Conservation (phyloP, 2,888 invertebrate species). For the Chloromyia formosa region DNA sequence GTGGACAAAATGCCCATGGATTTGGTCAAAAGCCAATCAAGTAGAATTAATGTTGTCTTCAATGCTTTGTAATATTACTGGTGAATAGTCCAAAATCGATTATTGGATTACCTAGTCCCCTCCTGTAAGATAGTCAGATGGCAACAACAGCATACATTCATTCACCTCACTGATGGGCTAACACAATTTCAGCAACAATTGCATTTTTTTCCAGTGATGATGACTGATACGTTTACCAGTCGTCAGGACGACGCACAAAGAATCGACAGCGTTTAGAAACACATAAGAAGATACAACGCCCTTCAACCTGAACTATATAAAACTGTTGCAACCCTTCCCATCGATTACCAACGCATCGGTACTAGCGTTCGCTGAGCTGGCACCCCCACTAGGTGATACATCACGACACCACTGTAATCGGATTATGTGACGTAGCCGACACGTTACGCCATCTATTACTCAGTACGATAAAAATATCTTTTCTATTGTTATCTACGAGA, state of each 20-base stretch:
- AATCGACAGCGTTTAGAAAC: background rate
- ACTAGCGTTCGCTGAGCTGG: background rate
- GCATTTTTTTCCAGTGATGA: background rate
- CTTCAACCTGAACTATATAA: too few relatives aligned
- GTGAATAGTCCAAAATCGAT: conserved; percentile 8
- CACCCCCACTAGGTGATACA: background rate
- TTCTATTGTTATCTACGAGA: background rate
- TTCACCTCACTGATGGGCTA: background rate
- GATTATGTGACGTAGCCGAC: conserved; percentile 31
- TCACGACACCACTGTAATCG: conserved; percentile 1
- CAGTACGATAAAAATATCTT: background rate
- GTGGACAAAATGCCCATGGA: conserved; percentile 9
- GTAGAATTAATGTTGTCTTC: background rate
- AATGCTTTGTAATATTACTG: conserved; percentile 9
- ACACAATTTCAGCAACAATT: background rate
- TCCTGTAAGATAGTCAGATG: background rate
- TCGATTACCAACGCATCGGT: too few relatives aligned
- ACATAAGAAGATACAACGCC: background rate
- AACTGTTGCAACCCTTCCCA: too few relatives aligned
- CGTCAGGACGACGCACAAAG: background rate
- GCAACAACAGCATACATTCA: too few relatives aligned
- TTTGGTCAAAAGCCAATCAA: conserved; percentile 20
- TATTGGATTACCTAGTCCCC: conserved; percentile 5
- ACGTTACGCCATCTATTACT: conserved; percentile 27
- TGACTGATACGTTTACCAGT: background rate